A percentile compares a stretch with the other conserved stretches of the same genome.
Evolutionary conservation across 2,113 vertebrate genomes (phyloP).

Genomic region (Empidonax traillii): DNA sequence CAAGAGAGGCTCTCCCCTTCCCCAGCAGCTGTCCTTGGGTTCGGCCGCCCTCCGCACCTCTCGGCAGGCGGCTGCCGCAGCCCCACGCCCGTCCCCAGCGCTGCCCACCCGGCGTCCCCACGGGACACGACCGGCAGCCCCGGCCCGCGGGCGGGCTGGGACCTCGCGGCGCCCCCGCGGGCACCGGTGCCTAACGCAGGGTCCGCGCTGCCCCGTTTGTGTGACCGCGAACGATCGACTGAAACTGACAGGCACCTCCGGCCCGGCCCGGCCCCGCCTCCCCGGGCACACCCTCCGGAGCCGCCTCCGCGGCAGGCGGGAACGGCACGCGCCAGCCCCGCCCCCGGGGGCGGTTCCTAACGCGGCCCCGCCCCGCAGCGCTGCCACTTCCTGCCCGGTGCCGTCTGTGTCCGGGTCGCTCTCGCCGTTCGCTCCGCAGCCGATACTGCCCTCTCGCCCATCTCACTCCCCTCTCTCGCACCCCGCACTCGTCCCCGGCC

Average conservation of each 20-base stretch:
- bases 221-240: rapidly evolving
- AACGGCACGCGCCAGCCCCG: neutral
- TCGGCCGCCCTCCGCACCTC: neutral
- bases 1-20: too few relatives aligned
- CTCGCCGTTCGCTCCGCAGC: neutral
- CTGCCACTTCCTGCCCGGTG: constrained; percentile 38
- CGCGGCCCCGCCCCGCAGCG: neutral
- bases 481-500: neutral
- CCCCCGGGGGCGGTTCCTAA: neutral
- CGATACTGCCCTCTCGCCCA: neutral
- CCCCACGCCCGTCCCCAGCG: neutral
- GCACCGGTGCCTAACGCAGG: neutral
- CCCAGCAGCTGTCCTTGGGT: neutral
- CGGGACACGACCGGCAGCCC: too few relatives aligned
- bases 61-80: neutral
- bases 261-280: rapidly evolving
- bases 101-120: neutral
- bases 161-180: too few relatives aligned
- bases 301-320: neutral
- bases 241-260: neutral
- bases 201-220: neutral
- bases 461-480: neutral
- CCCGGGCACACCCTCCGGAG: rapidly evolving
- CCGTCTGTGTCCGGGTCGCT: constrained; percentile 21
- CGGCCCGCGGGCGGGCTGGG: too few relatives aligned